Evolutionary conservation across 2,797 vertebrate genomes (phyloP), one percentile per base, ranked within the genome.

Genomic region (Phyllotis vaccarum): DNA sequence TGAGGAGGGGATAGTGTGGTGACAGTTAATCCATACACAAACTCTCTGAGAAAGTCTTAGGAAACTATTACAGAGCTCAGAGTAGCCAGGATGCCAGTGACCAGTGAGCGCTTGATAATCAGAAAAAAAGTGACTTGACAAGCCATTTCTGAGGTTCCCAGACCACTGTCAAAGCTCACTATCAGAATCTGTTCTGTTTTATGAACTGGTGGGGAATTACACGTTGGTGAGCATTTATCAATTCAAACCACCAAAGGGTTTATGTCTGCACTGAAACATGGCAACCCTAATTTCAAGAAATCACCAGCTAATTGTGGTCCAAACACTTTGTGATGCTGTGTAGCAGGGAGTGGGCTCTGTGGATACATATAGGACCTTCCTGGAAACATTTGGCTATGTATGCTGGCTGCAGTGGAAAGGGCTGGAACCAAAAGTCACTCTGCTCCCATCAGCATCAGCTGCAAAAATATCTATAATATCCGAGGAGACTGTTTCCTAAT

Each of bases 271-370:
- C 8, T 1, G 49, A 60, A 91, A 87, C 40, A 22, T 31, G 0
- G 0, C 75, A 95, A 87, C 19, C 46, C 11, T 8, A 37, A 12
- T 12, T 29, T n/a, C 40, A 9, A 74, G 54, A 22, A 86, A 14
- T 11, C 9, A 2, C 3, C 0, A 0, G 11, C 60, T 54, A 8
- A 5, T 0, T 8, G 29, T 8, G 49, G 52, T 31, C 1, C 21
- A 31, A 34, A 27, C 21, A 3, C 0, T 58, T 1, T 2, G 29
- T 2, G 8, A 66, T 0, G 3, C 37, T 13, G 11, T 6, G 21
- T 13, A 1, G 6, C 0, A 2, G 10, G 68, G 37, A 6, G 5
- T 6, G 8, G 29, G 29, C 10, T 16, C 34, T 43, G n/a, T 19
- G 0, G 3, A 31, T 0, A 5, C 46, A 19, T 0, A 16, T 37